Base-by-base conservation (phyloP, 2,113 vertebrate genomes). In the Lontra canadensis region DNA sequence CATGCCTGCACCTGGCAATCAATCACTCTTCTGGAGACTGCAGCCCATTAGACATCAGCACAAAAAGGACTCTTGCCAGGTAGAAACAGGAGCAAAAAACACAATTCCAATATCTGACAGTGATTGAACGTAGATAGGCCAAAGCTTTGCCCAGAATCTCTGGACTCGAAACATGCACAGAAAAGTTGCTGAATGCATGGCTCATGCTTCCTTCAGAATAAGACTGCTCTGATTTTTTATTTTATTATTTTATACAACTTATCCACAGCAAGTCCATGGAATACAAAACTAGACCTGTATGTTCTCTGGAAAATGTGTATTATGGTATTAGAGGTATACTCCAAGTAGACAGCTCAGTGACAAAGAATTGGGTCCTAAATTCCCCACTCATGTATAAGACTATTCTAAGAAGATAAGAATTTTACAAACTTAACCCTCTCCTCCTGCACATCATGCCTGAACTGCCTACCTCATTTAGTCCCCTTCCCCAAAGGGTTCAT, bases 31-130 rank as follows among this genome's bases (percentile, higher is more conserved):
- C 63, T 96, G 49, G 49, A 95, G 89, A 82, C 52, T 31, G 52
- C 13, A 59, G 74, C 71, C 67, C 81, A 82, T 94, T 84, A 93
- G 67, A 69, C 67, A 95, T 17, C 52, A 73, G 78, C 69, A 74
- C 65, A 95, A 57, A 90, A 92, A 86, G 39, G 61, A 82, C 71
- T 92, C 83, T 78, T 71, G 93, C 57, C 96, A 97, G 95, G 4
- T 47, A 97, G 67, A 93, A 97, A 93, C 23, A 89, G 4, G 44
- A 15, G n/a, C 67, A 95, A 92, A 89, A 96, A 92, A 85, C 31
- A 47, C 55, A 57, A 83, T 95, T 44, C 90, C 79, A 20, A 15
- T 74, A 80, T 92, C 81, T 95, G 96, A 86, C 42, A 86, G 85
- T 89, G 91, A 97, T 26, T 63, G 89, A 92, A 90, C 39, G 36